Conservation (phyloP, 2,113 vertebrate genomes). For the Stomatorhinus ivindoensis region DNA sequence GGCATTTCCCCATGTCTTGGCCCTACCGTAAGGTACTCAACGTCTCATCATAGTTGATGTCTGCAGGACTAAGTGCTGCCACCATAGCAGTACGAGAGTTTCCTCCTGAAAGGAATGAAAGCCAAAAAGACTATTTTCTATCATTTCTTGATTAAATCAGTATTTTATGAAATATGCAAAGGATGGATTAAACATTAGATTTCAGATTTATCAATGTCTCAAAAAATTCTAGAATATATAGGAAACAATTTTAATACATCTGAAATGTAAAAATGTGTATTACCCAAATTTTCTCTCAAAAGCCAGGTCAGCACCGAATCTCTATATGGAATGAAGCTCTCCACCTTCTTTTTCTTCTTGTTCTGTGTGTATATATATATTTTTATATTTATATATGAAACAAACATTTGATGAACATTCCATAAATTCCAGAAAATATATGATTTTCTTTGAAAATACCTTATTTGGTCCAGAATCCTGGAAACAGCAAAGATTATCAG, state of each 20-base stretch:
- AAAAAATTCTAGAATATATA: background rate
- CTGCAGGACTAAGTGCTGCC: conserved; percentile 90
- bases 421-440: background rate
- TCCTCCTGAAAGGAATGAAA: conserved; percentile 63
- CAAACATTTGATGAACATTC: background rate
- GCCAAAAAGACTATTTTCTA: too few relatives aligned
- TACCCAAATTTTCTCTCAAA: conserved; percentile 90
- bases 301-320: conserved; percentile 96
- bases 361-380: conserved; percentile 46
- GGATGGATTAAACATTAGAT: background rate
- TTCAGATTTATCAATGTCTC: background rate
- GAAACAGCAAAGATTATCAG: conserved; percentile 29
- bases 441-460: conserved; percentile 51
- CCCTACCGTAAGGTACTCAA: conserved; percentile 91
- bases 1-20: background rate
- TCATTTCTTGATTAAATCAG: background rate
- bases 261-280: conserved; percentile 17
- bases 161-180: background rate
- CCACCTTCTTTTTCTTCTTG: conserved; percentile 98
- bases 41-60: conserved; percentile 97
- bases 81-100: conserved; percentile 98
- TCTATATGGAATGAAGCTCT: conserved; percentile 87
- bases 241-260: background rate
- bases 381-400: background rate
- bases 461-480: conserved; percentile 92